These are phyloP conservation scores for Zeugodacus cucurbitae DNA, from an alignment of 1,140 invertebrate genomes.

Conservation along the genomic window DNA sequence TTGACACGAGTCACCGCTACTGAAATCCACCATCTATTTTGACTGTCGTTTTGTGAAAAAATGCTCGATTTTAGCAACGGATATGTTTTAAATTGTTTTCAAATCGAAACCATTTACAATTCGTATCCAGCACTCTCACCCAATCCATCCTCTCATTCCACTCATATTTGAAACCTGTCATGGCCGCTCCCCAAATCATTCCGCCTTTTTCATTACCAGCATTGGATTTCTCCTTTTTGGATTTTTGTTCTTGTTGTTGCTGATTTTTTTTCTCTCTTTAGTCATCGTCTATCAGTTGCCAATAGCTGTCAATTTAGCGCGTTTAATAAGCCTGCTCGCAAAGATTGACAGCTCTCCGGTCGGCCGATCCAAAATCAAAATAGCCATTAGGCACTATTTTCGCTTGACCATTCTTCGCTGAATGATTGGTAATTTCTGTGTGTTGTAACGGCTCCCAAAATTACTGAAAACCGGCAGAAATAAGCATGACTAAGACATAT, in stretches of 20 bases:
- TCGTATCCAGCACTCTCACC: neutral
- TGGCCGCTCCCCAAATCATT: neutral
- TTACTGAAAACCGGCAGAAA: neutral
- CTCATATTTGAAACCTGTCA: neutral
- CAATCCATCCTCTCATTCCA: too few species aligned
- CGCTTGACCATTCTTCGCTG: neutral
- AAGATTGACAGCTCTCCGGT: neutral
- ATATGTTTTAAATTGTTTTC: neutral
- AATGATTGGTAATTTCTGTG: conserved; percentile 16
- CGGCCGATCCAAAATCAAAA: neutral
- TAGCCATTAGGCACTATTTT: neutral
- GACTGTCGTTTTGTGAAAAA: neutral
- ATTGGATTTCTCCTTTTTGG: neutral
- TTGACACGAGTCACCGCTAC: neutral
- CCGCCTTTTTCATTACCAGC: neutral
- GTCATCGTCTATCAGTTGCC: neutral
- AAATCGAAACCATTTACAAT: neutral
- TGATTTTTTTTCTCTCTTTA: neutral
- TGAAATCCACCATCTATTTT: neutral
- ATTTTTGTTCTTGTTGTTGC: neutral
- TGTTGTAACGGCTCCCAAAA: neutral
- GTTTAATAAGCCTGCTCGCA: neutral
- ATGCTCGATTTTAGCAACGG: neutral
- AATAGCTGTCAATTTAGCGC: neutral
- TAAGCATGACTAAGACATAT: neutral